Evolutionary conservation across 92 coral and sea anemone genomes (phyloP).

Genomic region (Phymanthus crucifer): DNA sequence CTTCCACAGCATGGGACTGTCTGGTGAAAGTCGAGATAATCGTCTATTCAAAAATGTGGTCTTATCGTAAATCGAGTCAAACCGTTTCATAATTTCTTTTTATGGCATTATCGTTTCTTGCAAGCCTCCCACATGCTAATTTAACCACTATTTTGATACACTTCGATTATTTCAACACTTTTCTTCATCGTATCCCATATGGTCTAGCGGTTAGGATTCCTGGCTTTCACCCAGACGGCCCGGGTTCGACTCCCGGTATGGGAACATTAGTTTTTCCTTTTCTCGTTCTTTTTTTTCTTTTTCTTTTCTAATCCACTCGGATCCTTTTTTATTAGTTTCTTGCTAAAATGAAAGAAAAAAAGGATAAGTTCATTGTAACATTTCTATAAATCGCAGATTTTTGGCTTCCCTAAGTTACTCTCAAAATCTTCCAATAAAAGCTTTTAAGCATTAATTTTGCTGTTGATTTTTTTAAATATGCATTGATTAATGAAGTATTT

Average conservation of each 20-base stretch:
- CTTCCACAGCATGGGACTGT: not conserved
- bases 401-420: not conserved
- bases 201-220: slow-evolving; percentile 97
- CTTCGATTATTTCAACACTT: not conserved
- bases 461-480: too few relatives aligned
- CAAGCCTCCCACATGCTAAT: not conserved
- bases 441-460: too few relatives aligned
- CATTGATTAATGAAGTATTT: too few relatives aligned
- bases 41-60: not conserved
- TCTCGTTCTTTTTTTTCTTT: not conserved
- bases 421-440: too few relatives aligned
- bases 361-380: not conserved
- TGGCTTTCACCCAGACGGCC: slow-evolving; percentile 88
- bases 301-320: not conserved
- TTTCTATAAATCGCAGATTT: not conserved
- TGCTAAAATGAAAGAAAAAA: too few relatives aligned
- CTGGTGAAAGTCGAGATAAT: not conserved
- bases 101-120: not conserved
- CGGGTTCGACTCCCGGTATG: slow-evolving; percentile 67
- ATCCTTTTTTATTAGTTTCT: too few relatives aligned
- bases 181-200: slow-evolving; percentile 54
- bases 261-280: slow-evolving; percentile 7
- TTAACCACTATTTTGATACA: not conserved
- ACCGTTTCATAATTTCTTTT: not conserved
- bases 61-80: not conserved